These are phyloP conservation scores for Synchiropus splendidus DNA, from an alignment of 2,113 vertebrate genomes.

Conservation along the genomic window DNA sequence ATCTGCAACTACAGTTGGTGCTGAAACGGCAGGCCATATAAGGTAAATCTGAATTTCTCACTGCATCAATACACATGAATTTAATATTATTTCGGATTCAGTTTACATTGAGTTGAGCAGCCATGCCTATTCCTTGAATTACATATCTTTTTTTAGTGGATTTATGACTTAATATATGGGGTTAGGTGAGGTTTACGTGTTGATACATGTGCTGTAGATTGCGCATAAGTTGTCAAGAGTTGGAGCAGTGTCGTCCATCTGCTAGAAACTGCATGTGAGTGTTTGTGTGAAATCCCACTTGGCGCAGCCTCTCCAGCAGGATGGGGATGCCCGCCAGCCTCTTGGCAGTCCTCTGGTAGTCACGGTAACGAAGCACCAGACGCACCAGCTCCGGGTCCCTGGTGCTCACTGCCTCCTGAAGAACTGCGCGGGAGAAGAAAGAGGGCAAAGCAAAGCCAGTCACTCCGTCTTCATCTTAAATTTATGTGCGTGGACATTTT, in stretches of 20 bases:
- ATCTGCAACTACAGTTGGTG: too few relatives aligned
- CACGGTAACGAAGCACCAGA: conserved; percentile 85
- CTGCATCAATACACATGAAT: too few relatives aligned
- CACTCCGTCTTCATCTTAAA: conserved; percentile 44
- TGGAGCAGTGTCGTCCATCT: not conserved
- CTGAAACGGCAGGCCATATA: too few relatives aligned
- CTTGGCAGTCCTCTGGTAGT: conserved; percentile 91
- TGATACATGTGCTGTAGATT: too few relatives aligned
- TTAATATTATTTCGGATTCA: too few relatives aligned
- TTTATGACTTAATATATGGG: too few relatives aligned
- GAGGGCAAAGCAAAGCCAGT: conserved; percentile 17
- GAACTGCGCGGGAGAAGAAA: conserved; percentile 62
- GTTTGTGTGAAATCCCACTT: conserved; percentile 67
- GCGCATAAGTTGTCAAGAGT: too few relatives aligned
- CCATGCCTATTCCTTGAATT: too few relatives aligned
- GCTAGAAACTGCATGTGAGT: conserved; percentile 5
- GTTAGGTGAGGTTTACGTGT: too few relatives aligned
- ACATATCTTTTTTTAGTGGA: too few relatives aligned
- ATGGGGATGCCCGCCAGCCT: conserved; percentile 88
- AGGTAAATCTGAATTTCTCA: too few relatives aligned
- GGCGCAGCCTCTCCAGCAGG: conserved; percentile 86
- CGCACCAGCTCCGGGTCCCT: conserved; percentile 87
- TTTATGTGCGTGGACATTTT: conserved; percentile 38
- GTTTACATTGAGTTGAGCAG: too few relatives aligned
- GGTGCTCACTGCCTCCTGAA: conserved; percentile 93